Evolutionary conservation across 53 echinoderm and acorn worm species (phyloP), one percentile per base, ranked within the genome.

Genomic region (Pentamera pediparva): DNA sequence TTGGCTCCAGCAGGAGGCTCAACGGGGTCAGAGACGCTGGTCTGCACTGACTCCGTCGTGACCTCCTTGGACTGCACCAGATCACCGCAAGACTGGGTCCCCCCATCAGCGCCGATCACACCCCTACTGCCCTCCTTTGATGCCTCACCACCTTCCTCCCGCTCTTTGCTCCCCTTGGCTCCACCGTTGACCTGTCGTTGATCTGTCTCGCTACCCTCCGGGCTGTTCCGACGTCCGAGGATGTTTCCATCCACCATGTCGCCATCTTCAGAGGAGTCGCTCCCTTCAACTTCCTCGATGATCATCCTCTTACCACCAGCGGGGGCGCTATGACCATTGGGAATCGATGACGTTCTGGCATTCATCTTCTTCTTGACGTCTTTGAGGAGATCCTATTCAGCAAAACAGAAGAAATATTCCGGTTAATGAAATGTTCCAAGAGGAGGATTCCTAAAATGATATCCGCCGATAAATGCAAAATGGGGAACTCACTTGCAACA

Each of bases 281-380:
- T 87, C 1, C 69, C 83, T 48, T 95, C 96, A 0, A 95, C 90
- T 53, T 95, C 96, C 49, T 90, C 70, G 18, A 95, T 95, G 47
- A 87, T 75, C 74, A 95, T 82, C 49, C 96, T 54, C 56, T 85
- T 59, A 5, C 96, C 96, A 10, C 78, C 74, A 41, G 45, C 58
- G 37, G 78, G 73, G 5, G 62, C 12, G 6, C 25, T 5, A 27
- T 51, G 25, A 13, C 36, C 73, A 17, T 67, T 67, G 10, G 30
- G 18, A 25, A 40, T 41, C 0, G 50, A 33, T 3, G 73, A 17
- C 22, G 32, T 32, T 33, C 35, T 51, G 3, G 63, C 18, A 4
- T 34, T 60, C 76, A 83, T 67, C 76, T 83, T 83, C 48, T 75
- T 59, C 37, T 62, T 52, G 0, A 83, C 70, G 41, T 84, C 84